Percentiles rank a stretch among this genome's conserved stretches.
Evolutionary conservation across 2,113 vertebrate genomes (phyloP).

Genomic region (Indri indri): DNA sequence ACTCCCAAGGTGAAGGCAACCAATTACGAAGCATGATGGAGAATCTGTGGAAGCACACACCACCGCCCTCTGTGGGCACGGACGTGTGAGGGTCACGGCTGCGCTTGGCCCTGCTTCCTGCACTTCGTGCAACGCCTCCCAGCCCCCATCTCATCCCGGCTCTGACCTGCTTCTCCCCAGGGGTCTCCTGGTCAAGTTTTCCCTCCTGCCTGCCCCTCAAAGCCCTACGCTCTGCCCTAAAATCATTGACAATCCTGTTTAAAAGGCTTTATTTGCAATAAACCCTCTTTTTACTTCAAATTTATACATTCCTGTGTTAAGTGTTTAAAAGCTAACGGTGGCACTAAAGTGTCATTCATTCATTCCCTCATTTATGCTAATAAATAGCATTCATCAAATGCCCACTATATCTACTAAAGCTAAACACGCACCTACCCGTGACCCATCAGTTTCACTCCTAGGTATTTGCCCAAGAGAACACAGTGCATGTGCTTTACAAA

Average conservation of each 20-base stretch:
- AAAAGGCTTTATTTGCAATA: not conserved
- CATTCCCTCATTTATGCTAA: not conserved
- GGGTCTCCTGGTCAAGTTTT: not conserved
- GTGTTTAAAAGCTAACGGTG: not conserved
- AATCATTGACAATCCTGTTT: not conserved
- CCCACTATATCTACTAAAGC: not conserved
- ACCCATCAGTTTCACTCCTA: not conserved
- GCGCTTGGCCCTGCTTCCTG: not conserved
- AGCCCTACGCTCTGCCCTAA: not conserved
- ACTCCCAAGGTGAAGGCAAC: conserved; percentile 61
- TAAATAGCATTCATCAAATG: not conserved
- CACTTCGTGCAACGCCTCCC: not conserved
- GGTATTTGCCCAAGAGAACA: not conserved
- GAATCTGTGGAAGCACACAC: not conserved
- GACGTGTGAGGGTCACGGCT: not conserved
- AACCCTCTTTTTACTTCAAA: not conserved
- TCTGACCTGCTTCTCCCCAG: not conserved
- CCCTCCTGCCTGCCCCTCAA: not conserved
- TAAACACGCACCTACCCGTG: not conserved
- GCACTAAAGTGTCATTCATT: not conserved
- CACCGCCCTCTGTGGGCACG: not conserved
- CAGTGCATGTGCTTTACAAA: not conserved
- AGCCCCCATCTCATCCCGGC: not conserved
- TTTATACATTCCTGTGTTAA: not conserved
- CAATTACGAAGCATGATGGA: conserved; percentile 8